phyloP scores from a whole-genome alignment of 2,888 invertebrate genomes.

The Apocheima hispidaria region DNA sequence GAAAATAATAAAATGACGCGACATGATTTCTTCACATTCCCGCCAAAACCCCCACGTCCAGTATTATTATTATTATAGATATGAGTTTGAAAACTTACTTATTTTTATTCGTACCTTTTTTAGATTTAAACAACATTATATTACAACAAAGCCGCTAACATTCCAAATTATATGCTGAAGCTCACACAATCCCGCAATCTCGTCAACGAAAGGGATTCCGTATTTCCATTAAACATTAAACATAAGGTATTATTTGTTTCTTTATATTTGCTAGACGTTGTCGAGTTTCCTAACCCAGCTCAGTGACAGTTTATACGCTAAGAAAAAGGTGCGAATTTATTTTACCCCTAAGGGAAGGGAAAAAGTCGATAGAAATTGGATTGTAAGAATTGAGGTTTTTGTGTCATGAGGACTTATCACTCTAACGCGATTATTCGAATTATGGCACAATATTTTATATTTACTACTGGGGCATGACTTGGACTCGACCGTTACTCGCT shows the following conservation, averaged over 20 bases:
- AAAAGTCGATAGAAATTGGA: slow-evolving; percentile 1
- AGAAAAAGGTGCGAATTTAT: slow-evolving; percentile 39
- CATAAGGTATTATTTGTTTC: slow-evolving; percentile 24
- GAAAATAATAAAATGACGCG: too few relatives aligned
- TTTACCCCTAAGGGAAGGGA: slow-evolving; percentile 26
- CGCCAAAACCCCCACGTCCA: too few relatives aligned
- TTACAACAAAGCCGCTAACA: neutral
- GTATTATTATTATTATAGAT: too few relatives aligned
- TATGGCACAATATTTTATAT: too few relatives aligned
- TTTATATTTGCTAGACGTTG: slow-evolving; percentile 16
- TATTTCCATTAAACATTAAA: slow-evolving; percentile 26
- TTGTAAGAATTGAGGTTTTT: slow-evolving; percentile 11
- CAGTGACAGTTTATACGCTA: slow-evolving; percentile 36
- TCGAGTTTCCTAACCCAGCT: slow-evolving; percentile 30
- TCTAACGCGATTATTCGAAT: too few relatives aligned
- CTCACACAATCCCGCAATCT: neutral
- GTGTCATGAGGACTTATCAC: too few relatives aligned
- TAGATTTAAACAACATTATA: neutral
- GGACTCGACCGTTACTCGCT: too few relatives aligned
- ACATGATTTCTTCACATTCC: too few relatives aligned
- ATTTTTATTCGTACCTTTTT: too few relatives aligned
- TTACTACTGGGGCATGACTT: too few relatives aligned
- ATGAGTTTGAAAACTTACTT: too few relatives aligned
- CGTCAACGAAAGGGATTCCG: slow-evolving; percentile 11
- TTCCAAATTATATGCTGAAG: neutral